A percentile compares a stretch with the other conserved stretches of the same genome.
phyloP scores from a whole-genome alignment of 2,797 vertebrate species.

The Tragopan temminckii region DNA sequence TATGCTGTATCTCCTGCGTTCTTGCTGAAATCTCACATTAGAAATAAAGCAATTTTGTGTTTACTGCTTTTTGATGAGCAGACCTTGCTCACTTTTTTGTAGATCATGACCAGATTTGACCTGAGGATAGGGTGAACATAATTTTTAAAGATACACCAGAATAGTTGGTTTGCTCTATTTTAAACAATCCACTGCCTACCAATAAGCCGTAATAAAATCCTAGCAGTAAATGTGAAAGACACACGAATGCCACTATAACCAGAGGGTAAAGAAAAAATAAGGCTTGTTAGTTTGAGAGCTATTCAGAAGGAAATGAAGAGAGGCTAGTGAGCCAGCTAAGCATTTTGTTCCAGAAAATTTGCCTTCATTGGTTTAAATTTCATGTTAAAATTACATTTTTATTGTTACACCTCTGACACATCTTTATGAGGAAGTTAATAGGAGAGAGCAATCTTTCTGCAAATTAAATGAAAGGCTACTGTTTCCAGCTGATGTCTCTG shows the following conservation, averaged over 20 bases:
- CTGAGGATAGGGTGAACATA: not conserved
- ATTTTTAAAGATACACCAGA: not conserved
- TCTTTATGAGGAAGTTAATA: constrained; percentile 57
- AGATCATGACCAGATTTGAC: not conserved
- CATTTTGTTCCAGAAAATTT: constrained; percentile 64
- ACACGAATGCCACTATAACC: not conserved
- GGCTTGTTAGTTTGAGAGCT: constrained; percentile 44
- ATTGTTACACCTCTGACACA: constrained; percentile 42
- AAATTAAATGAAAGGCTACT: constrained; percentile 61
- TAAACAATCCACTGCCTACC: not conserved
- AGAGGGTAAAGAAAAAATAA: constrained; percentile 22
- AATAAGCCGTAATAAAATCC: not conserved
- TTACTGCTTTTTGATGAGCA: not conserved
- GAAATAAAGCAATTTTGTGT: not conserved
- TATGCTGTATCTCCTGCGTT: rapidly evolving
- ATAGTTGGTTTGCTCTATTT: not conserved
- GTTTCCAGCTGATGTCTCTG: constrained; percentile 57
- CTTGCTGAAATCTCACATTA: rapidly evolving
- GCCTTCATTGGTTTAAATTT: constrained; percentile 57
- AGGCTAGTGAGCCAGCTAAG: constrained; percentile 25
- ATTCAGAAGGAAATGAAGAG: constrained; percentile 51
- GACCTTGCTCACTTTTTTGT: not conserved
- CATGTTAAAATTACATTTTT: constrained; percentile 38
- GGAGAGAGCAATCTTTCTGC: constrained; percentile 47
- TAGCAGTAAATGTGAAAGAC: not conserved